phyloP scores from a whole-genome alignment of 2,888 invertebrate species.

The Dioctria linearis region DNA sequence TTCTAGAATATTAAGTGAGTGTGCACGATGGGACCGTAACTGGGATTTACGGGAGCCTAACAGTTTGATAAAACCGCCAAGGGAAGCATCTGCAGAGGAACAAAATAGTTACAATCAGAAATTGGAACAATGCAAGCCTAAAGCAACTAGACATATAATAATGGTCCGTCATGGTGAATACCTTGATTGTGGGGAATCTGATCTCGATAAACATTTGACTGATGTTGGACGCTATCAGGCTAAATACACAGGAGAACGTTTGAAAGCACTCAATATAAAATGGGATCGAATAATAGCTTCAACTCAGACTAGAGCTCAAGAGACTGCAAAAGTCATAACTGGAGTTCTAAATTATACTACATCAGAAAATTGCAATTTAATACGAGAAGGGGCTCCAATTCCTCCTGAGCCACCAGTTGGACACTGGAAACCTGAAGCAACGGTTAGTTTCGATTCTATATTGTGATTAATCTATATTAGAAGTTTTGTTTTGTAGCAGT shows the following conservation, averaged over 20 bases:
- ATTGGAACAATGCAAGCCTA: constrained; percentile 76
- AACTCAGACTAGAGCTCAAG: constrained; percentile 93
- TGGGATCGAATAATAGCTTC: constrained; percentile 88
- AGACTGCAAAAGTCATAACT: constrained; percentile 89
- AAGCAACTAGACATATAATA: constrained; percentile 81
- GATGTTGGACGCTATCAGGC: constrained; percentile 89
- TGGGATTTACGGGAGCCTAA: constrained; percentile 92
- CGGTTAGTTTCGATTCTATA: constrained; percentile 71
- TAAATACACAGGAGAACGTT: constrained; percentile 84
- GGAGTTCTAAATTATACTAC: constrained; percentile 77
- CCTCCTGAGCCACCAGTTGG: constrained; percentile 93
- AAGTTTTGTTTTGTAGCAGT: constrained; percentile 78
- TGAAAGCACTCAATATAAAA: constrained; percentile 83
- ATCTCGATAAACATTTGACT: constrained; percentile 84
- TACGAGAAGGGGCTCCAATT: constrained; percentile 95
- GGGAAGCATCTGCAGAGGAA: constrained; percentile 72
- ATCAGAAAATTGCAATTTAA: constrained; percentile 79
- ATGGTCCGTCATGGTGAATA: constrained; percentile 97
- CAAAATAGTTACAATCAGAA: constrained; percentile 80
- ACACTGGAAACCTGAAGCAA: constrained; percentile 87
- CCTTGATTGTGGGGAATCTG: constrained; percentile 79
- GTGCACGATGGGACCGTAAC: constrained; percentile 86
- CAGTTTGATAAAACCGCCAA: constrained; percentile 77
- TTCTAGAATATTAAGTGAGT: constrained; percentile 62
- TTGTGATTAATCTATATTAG: constrained; percentile 12